These are phyloP conservation scores for Salvelinus sp. DNA, from an alignment of 2,113 vertebrate species.

Conservation along the genomic window DNA sequence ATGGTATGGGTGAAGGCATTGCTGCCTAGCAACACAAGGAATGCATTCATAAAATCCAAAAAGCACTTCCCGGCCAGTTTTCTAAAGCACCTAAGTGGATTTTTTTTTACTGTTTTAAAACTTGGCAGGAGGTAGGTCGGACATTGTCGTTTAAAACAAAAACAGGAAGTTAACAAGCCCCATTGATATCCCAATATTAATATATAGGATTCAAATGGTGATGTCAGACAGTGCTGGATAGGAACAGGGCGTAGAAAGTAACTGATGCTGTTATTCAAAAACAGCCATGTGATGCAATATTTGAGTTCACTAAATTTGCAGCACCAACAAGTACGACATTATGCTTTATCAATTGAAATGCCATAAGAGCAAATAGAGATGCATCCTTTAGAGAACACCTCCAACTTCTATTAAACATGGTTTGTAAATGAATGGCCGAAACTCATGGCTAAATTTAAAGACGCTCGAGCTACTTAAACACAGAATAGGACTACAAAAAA, in stretches of 20 bases:
- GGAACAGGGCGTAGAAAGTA: conserved; percentile 44
- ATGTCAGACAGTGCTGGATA: conserved; percentile 34
- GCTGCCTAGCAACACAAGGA: too few species aligned
- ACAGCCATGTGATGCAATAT: conserved; percentile 38
- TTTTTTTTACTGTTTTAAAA: conserved; percentile 46
- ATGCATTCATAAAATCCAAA: too few species aligned
- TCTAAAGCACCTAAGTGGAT: conserved; percentile 5
- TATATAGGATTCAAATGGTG: conserved; percentile 38
- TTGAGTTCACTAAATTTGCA: conserved; percentile 11
- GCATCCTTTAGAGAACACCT: conserved; percentile 16
- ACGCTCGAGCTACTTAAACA: conserved; percentile 65
- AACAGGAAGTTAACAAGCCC: conserved; percentile 31
- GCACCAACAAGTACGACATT: conserved; percentile 36
- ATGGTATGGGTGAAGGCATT: conserved; percentile 58
- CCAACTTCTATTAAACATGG: conserved; percentile 49
- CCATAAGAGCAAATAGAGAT: conserved; percentile 47
- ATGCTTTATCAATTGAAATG: conserved; percentile 16
- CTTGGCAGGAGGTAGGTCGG: conserved; percentile 58
- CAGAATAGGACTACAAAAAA: conserved; percentile 67
- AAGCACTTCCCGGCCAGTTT: background rate
- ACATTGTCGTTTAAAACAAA: conserved; percentile 32
- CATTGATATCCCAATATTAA: conserved; percentile 29
- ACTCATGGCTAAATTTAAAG: conserved; percentile 66
- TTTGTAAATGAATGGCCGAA: conserved; percentile 63
- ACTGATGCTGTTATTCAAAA: conserved; percentile 34